Conservation (phyloP, 2,113 vertebrate species). For the Pseudorectes ferrugineus region DNA sequence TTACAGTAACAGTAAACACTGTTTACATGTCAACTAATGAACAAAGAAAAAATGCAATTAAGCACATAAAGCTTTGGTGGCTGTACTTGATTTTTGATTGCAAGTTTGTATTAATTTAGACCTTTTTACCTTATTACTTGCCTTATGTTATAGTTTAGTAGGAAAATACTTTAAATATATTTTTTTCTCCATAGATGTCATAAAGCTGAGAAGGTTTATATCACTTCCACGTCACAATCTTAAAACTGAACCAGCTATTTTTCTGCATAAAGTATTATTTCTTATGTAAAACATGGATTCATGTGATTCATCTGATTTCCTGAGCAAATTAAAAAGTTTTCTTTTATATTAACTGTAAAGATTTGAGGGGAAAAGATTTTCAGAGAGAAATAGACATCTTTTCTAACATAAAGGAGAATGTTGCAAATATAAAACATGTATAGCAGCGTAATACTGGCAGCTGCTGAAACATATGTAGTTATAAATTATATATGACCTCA, state of each 20-base stretch:
- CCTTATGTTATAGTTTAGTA: neutral
- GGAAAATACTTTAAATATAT: neutral
- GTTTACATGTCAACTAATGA: neutral
- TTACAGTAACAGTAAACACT: neutral
- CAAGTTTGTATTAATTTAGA: neutral
- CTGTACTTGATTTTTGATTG: neutral
- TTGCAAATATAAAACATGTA: neutral
- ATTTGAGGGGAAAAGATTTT: neutral
- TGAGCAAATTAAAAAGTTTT: neutral
- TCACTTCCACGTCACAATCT: neutral
- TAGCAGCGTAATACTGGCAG: neutral
- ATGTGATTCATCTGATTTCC: neutral
- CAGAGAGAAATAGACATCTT: neutral
- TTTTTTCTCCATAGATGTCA: neutral
- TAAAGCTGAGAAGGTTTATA: neutral
- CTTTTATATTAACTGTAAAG: neutral
- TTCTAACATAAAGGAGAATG: neutral
- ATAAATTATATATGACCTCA: conserved; percentile 53
- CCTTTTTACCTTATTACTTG: neutral
- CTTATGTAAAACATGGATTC: neutral
- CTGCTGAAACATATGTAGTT: conserved; percentile 5
- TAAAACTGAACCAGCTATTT: neutral
- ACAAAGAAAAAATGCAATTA: neutral
- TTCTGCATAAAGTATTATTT: neutral
- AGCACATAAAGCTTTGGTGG: neutral